phyloP scores from a whole-genome alignment of 2,113 vertebrate species.

The Megaceryle maxima region DNA sequence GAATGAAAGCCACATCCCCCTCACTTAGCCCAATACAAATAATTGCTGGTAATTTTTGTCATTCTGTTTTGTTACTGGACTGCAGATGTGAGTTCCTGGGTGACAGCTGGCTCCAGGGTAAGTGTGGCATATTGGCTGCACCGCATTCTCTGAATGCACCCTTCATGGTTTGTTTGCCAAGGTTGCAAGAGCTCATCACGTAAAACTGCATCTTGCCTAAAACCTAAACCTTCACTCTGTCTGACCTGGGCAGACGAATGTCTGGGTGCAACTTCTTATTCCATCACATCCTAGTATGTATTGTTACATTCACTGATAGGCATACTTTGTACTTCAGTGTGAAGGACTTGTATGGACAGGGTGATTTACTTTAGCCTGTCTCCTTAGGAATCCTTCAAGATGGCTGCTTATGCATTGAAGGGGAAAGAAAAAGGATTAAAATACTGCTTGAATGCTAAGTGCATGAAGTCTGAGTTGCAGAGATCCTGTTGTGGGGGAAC shows the following conservation, averaged over 20 bases:
- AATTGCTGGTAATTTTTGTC: neutral
- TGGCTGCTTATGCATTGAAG: neutral
- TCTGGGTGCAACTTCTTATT: neutral
- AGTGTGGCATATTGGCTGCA: neutral
- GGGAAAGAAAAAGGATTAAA: neutral
- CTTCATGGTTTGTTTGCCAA: neutral
- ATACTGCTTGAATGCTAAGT: neutral
- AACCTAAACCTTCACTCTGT: neutral
- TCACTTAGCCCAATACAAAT: neutral
- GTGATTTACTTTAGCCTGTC: neutral
- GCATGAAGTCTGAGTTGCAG: neutral
- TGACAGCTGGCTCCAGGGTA: neutral
- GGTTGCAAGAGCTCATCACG: neutral
- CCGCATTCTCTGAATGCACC: neutral
- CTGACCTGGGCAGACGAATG: neutral
- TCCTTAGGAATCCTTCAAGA: neutral
- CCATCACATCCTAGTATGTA: accelerated
- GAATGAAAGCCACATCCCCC: neutral
- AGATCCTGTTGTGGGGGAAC: neutral
- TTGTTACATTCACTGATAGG: neutral
- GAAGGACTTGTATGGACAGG: neutral
- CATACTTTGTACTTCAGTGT: neutral
- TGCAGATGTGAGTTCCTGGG: neutral
- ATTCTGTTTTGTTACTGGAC: neutral
- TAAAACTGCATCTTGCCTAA: neutral